Conservation (phyloP, 2,113 vertebrate genomes). For the Ifrita kowaldi region DNA sequence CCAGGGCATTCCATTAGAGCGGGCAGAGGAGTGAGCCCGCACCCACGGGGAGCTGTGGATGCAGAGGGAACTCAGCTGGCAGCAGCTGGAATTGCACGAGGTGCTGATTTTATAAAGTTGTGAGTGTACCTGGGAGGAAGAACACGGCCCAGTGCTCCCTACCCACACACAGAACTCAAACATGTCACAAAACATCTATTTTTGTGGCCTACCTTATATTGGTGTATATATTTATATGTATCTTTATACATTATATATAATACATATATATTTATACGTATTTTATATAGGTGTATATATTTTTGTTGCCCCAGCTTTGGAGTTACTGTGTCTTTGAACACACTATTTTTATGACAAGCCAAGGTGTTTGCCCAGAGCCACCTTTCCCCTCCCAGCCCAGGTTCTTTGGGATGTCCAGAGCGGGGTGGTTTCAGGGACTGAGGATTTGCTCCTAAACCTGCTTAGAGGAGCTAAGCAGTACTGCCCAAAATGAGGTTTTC, state of each 20-base stretch:
- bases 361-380: neutral
- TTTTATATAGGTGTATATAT: too few relatives aligned
- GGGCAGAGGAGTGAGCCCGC: neutral
- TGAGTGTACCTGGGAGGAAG: accelerated
- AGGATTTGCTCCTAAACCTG: neutral
- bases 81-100: neutral
- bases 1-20: neutral
- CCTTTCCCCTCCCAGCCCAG: neutral
- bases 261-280: neutral
- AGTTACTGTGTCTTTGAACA: neutral
- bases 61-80: neutral
- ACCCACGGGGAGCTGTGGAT: neutral
- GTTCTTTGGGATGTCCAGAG: neutral
- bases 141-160: accelerated
- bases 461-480: neutral
- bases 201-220: neutral
- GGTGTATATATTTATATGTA: neutral
- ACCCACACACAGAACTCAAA: neutral
- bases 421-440: neutral
- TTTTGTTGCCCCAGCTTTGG: neutral
- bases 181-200: accelerated
- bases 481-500: neutral
- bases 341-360: neutral
- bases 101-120: accelerated
- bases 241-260: neutral